phyloP scores from a whole-genome alignment of 2,888 invertebrate species.

The Cenopis cana region DNA sequence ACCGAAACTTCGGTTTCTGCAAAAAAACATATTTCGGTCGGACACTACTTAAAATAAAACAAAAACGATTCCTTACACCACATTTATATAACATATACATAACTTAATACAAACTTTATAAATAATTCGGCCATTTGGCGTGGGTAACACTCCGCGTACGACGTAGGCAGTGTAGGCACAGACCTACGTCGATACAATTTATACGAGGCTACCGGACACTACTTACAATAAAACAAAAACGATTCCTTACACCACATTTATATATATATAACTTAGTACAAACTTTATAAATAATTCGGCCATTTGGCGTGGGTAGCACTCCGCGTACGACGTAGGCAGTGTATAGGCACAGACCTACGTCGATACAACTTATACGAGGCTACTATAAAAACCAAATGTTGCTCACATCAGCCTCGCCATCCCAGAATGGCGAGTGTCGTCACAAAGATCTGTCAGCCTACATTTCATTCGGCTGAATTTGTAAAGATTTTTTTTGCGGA shows the following conservation, averaged over 20 bases:
- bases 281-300: not conserved
- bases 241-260: not conserved
- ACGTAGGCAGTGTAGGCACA: too few relatives aligned
- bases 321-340: not conserved
- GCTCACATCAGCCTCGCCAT: not conserved
- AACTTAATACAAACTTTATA: not conserved
- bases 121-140: not conserved
- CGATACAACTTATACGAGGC: conserved; percentile 11
- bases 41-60: too few relatives aligned
- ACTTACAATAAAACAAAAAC: not conserved
- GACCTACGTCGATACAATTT: conserved; percentile 18
- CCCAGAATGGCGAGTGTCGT: conserved; percentile 27
- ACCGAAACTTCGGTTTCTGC: too few relatives aligned
- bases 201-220: not conserved
- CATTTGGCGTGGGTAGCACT: not conserved
- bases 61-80: too few relatives aligned
- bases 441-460: conserved; percentile 46
- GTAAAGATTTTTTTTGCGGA: conserved; percentile 58
- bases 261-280: too few relatives aligned
- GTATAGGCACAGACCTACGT: too few relatives aligned
- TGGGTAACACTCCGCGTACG: not conserved
- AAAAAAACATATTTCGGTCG: too few relatives aligned
- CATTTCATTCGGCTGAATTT: conserved; percentile 51
- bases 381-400: conserved; percentile 26
- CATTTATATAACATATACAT: too few relatives aligned